Conservation (phyloP, 1,140 invertebrate genomes). For the Amyelois transitella region DNA sequence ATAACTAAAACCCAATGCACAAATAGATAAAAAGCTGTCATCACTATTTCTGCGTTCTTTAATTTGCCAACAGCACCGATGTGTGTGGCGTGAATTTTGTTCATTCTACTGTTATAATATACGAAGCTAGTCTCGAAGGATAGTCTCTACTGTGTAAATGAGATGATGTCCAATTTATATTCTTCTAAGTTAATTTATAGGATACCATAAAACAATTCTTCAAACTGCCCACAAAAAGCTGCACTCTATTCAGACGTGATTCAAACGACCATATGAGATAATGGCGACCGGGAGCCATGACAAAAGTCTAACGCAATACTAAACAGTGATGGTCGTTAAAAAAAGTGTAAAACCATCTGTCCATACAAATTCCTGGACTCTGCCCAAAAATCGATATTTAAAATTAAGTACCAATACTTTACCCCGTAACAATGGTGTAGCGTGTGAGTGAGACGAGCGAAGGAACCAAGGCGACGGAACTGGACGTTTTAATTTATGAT, state of each 20-base stretch:
- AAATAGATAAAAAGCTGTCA: too few species aligned
- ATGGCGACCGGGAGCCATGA: conserved; percentile 55
- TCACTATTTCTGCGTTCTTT: too few species aligned
- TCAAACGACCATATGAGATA: conserved; percentile 56
- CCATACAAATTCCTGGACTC: conserved; percentile 51
- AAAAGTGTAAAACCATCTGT: conserved; percentile 62
- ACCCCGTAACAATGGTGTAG: conserved; percentile 36
- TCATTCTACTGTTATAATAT: too few species aligned
- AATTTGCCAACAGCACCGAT: too few species aligned
- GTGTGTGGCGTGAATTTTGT: too few species aligned
- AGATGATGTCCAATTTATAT: too few species aligned
- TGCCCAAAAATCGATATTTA: conserved; percentile 60
- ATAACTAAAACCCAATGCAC: too few species aligned
- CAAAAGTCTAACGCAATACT: conserved; percentile 62
- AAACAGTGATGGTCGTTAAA: conserved; percentile 38
- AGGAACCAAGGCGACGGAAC: conserved; percentile 38
- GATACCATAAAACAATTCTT: conserved; percentile 67
- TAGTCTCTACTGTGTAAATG: too few species aligned
- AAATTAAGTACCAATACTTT: conserved; percentile 62
- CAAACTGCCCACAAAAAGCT: conserved; percentile 60
- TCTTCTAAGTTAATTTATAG: conserved; percentile 54
- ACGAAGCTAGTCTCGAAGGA: too few species aligned
- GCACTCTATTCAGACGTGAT: conserved; percentile 52
- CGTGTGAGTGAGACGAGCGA: conserved; percentile 40
- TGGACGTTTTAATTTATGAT: conserved; percentile 70